phyloP scores from a whole-genome alignment of 2,113 vertebrate genomes.

The Peromyscus maniculatus region DNA sequence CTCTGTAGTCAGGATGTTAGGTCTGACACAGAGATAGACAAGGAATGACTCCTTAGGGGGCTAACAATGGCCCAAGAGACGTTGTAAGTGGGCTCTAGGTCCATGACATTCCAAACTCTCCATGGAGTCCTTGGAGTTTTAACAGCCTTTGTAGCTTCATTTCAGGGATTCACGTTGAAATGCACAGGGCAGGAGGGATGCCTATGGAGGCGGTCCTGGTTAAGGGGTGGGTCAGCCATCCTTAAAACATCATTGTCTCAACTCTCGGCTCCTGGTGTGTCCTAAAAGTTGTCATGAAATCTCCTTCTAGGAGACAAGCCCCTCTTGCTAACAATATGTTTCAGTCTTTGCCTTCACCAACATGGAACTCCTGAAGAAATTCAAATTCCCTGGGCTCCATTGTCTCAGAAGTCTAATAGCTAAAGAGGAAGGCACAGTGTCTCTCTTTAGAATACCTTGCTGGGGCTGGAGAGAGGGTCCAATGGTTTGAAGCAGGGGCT shows the following conservation, averaged over 20 bases:
- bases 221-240: background rate
- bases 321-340: background rate
- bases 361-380: background rate
- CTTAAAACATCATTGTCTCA: background rate
- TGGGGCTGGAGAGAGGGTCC: background rate
- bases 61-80: background rate
- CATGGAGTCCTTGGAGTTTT: background rate
- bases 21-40: background rate
- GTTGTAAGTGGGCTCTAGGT: too few relatives aligned
- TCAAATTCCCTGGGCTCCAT: background rate
- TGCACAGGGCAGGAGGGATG: background rate
- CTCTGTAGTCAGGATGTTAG: background rate
- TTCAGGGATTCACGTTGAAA: background rate
- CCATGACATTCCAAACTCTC: background rate
- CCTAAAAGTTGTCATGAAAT: background rate
- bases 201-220: too few relatives aligned
- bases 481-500: background rate
- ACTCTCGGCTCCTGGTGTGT: background rate
- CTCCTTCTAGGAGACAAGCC: background rate
- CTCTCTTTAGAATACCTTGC: background rate
- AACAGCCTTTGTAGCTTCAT: background rate
- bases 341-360: background rate
- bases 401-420: background rate
- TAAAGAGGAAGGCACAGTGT: background rate
- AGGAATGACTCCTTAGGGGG: background rate